Evolutionary conservation across 2,113 vertebrate genomes (phyloP), one percentile per base, ranked within the genome.

Genomic region (Xiphophorus maculatus): DNA sequence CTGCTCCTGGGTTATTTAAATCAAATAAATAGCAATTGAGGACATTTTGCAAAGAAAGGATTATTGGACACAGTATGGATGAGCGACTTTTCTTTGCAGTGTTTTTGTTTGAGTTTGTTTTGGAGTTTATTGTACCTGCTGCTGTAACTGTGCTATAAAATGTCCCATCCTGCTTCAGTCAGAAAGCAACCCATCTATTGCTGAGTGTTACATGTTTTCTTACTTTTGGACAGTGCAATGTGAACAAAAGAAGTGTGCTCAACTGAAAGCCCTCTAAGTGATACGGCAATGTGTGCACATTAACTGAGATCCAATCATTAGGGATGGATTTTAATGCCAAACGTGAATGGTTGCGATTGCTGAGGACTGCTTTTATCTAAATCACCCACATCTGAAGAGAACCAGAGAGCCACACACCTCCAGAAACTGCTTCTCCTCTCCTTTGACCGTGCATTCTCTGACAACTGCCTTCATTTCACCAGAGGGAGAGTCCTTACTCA

Each of bases 361-460:
- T n/a, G 25, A n/a, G 25, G 7, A 58, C 51, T 7, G 22, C 51
- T 58, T 10, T n/a, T n/a, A n/a, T 58, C 3, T 19, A 48, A 48
- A 7, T 19, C 44, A 48, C 5, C 44, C 44, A 5, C 44, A 48
- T 48, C 44, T 48, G 44, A 48, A 6, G 17, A 63, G 17, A 69
- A 8, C 25, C 1, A 28, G 11, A 73, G 14, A 62, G 7, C 7
- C 64, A 44, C 89, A 87, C 37, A 98, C 97, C 96, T 99, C 97
- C 67, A 98, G 86, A 77, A 97, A 99, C 90, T 99, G 97, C 76
- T 96, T 96, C 28, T 97, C 96, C 69, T 98, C 96, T 54, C 95
- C 97, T 82, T 96, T 93, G 87, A 94, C 28, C 5, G 82, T 79
- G 25, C 93, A 93, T 72, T 97, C 96, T 77, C 97, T 94, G 58